These are phyloP conservation scores for Drosophila kohkoa DNA, from an alignment of 1,140 invertebrate genomes.

Conservation along the genomic window DNA sequence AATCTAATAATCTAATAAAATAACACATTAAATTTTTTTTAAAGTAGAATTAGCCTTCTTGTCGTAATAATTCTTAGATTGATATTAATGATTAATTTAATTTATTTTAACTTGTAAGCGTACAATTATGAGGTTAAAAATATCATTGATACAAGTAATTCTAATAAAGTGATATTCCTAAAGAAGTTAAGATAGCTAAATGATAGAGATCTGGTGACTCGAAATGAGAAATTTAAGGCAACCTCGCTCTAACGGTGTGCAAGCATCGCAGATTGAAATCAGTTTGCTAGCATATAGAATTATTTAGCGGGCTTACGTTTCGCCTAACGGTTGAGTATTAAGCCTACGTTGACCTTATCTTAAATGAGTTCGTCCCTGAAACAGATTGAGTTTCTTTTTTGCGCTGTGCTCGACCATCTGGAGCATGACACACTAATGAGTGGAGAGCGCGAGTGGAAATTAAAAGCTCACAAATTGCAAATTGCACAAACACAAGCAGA, in stretches of 20 bases:
- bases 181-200: too few species aligned
- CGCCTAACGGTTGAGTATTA: conserved; percentile 3
- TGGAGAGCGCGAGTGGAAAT: conserved; percentile 51
- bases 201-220: too few species aligned
- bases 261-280: neutral
- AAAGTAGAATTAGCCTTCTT: too few species aligned
- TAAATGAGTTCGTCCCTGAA: conserved; percentile 7
- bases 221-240: too few species aligned
- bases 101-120: too few species aligned
- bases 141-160: too few species aligned
- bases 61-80: too few species aligned
- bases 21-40: too few species aligned
- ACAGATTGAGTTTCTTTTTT: neutral
- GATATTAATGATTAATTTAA: too few species aligned
- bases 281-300: neutral
- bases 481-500: conserved; percentile 25
- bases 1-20: too few species aligned
- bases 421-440: conserved; percentile 47
- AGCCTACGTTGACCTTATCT: conserved; percentile 6
- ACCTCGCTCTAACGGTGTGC: neutral
- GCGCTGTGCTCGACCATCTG: conserved; percentile 7
- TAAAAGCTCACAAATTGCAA: conserved; percentile 60
- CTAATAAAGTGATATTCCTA: too few species aligned
- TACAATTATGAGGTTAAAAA: too few species aligned
- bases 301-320: neutral